phyloP scores from a whole-genome alignment of 2,113 vertebrate species.

The Axis porcinus region DNA sequence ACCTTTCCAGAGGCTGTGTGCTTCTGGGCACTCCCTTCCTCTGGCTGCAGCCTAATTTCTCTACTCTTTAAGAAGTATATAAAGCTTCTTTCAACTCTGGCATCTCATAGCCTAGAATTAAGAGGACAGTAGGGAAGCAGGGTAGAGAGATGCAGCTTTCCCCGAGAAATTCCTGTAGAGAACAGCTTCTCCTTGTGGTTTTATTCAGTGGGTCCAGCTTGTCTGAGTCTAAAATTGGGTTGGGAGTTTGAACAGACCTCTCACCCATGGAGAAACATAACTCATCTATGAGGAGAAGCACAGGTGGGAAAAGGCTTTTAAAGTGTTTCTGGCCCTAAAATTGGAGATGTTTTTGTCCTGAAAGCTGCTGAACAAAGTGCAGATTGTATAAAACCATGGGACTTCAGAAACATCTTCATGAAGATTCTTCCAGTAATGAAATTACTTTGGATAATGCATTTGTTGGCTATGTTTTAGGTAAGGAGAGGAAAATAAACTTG shows the following conservation, averaged over 20 bases:
- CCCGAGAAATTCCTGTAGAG: neutral
- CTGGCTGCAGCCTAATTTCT: neutral
- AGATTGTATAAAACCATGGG: constrained; percentile 25
- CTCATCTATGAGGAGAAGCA: neutral
- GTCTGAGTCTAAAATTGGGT: neutral
- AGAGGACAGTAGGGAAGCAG: accelerated
- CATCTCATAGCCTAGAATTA: neutral
- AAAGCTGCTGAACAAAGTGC: neutral
- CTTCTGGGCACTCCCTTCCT: neutral
- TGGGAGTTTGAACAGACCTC: neutral
- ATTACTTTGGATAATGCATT: constrained; percentile 60
- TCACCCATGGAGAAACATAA: neutral
- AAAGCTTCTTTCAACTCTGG: neutral
- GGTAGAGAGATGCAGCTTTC: neutral
- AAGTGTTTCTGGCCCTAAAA: neutral
- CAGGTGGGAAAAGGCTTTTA: neutral
- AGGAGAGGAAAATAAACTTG: constrained; percentile 30
- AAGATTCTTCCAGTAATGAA: constrained; percentile 58
- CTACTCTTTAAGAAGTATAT: neutral
- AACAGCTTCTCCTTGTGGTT: neutral
- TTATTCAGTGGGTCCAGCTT: neutral
- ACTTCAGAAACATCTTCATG: constrained; percentile 53
- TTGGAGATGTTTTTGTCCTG: neutral
- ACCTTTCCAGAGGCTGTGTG: accelerated
- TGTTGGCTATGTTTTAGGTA: constrained; percentile 47